These are phyloP conservation scores for Sitodiplosis mosellana DNA, from an alignment of 1,140 invertebrate genomes.

Conservation along the genomic window DNA sequence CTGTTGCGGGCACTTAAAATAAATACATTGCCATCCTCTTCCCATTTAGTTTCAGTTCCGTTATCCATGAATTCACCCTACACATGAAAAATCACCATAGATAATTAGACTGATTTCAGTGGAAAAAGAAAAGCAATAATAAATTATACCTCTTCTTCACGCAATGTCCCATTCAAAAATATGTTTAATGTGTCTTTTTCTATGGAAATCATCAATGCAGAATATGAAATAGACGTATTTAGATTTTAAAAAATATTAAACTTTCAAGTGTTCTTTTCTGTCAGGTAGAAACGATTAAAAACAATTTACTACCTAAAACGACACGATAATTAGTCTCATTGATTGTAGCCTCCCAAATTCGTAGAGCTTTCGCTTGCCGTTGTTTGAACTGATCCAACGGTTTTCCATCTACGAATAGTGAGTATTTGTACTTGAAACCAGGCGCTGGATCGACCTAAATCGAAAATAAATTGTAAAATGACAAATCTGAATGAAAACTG, in stretches of 20 bases:
- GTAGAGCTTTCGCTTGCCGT: conserved; percentile 47
- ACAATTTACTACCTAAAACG: conserved; percentile 45
- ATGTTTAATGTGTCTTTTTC: conserved; percentile 22
- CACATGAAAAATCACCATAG: too few species aligned
- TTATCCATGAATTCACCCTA: conserved; percentile 61
- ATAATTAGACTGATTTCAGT: too few species aligned
- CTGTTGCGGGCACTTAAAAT: conserved; percentile 20
- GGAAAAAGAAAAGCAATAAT: too few species aligned
- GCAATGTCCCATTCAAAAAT: conserved; percentile 19
- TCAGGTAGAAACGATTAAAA: too few species aligned
- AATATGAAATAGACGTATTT: background rate
- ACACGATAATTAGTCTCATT: conserved; percentile 34
- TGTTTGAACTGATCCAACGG: conserved; percentile 57
- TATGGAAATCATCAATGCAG: background rate
- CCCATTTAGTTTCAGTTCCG: conserved; percentile 66
- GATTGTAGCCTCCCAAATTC: conserved; percentile 23
- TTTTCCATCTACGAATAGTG: conserved; percentile 45
- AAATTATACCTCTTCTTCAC: conserved; percentile 15
- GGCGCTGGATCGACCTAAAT: conserved; percentile 50
- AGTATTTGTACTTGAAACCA: conserved; percentile 64
- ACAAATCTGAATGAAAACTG: too few species aligned
- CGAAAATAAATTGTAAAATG: too few species aligned
- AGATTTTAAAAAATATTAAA: too few species aligned
- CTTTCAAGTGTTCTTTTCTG: too few species aligned
- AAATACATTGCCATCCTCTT: conserved; percentile 17